A percentile compares a stretch with the other conserved stretches of the same genome.
Conservation (phyloP, 2,797 vertebrate genomes). For the Schizopygopsis pylzovi region DNA sequence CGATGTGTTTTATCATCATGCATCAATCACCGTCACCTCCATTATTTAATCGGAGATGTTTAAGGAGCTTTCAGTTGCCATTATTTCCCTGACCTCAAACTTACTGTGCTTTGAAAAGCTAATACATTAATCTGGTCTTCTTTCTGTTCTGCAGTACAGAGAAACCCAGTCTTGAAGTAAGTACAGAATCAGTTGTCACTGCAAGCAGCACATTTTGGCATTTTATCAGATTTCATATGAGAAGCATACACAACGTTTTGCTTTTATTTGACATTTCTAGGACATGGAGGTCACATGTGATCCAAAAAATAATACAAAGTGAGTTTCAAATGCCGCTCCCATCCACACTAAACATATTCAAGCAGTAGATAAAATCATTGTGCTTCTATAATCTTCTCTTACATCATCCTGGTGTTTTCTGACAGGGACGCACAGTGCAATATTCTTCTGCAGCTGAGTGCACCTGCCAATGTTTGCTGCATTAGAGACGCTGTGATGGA, state of each 20-base stretch:
- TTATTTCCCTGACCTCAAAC: neutral
- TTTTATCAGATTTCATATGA: neutral
- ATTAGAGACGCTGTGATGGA: conserved; percentile 63
- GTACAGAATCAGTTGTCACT: neutral
- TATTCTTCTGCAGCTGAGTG: conserved; percentile 62
- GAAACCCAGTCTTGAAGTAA: neutral
- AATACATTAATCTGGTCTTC: neutral
- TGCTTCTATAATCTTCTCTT: neutral
- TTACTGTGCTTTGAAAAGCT: neutral
- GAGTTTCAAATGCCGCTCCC: conserved; percentile 1
- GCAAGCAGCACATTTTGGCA: neutral
- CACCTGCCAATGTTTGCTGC: conserved; percentile 63
- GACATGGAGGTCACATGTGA: neutral
- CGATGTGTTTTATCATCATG: neutral
- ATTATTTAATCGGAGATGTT: neutral
- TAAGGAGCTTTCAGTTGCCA: neutral
- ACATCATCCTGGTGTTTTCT: neutral
- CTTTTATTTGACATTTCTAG: conserved; percentile 3
- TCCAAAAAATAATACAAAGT: neutral
- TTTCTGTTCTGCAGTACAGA: neutral
- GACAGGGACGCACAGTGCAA: conserved; percentile 65
- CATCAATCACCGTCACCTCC: neutral
- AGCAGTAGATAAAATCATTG: neutral
- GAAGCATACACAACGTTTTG: neutral
- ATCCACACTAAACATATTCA: neutral